These are phyloP conservation scores for Anthoscopus minutus DNA, from an alignment of 2,113 vertebrate genomes.

Conservation along the genomic window DNA sequence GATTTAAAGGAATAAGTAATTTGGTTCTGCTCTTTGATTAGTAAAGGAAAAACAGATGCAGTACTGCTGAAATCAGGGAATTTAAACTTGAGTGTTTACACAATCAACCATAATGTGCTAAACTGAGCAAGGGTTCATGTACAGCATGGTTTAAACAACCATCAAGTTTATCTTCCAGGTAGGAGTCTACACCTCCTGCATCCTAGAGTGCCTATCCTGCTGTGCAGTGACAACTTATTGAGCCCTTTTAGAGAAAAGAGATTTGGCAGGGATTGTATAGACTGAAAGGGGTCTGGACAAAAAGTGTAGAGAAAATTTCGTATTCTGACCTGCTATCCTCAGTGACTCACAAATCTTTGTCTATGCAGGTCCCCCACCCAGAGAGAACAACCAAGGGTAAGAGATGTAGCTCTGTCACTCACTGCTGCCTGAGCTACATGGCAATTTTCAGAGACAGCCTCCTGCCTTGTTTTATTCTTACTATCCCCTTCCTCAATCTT, in stretches of 20 bases:
- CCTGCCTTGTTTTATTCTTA: not conserved
- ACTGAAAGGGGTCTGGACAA: not conserved
- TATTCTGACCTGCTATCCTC: not conserved
- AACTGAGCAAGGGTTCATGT: not conserved
- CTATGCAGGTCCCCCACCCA: not conserved
- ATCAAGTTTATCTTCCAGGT: not conserved
- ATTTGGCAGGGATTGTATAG: not conserved
- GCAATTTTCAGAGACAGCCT: not conserved
- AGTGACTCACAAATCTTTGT: not conserved
- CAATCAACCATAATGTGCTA: not conserved
- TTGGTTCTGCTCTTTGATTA: not conserved
- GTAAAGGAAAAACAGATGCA: not conserved
- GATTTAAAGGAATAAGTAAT: not conserved
- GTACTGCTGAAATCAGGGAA: not conserved
- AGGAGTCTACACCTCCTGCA: not conserved
- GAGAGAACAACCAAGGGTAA: not conserved
- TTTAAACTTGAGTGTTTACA: not conserved
- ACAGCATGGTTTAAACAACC: not conserved
- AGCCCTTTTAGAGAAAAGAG: not conserved
- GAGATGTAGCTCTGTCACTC: not conserved
- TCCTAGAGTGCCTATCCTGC: not conserved
- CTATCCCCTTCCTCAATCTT: not conserved
- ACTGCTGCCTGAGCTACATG: not conserved
- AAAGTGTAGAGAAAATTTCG: not conserved
- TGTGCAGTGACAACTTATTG: not conserved